A percentile compares a stretch with the other conserved stretches of the same genome.
These are phyloP conservation scores for Trichacis sp. DNA, from an alignment of 2,888 invertebrate genomes.

Conservation along the genomic window DNA sequence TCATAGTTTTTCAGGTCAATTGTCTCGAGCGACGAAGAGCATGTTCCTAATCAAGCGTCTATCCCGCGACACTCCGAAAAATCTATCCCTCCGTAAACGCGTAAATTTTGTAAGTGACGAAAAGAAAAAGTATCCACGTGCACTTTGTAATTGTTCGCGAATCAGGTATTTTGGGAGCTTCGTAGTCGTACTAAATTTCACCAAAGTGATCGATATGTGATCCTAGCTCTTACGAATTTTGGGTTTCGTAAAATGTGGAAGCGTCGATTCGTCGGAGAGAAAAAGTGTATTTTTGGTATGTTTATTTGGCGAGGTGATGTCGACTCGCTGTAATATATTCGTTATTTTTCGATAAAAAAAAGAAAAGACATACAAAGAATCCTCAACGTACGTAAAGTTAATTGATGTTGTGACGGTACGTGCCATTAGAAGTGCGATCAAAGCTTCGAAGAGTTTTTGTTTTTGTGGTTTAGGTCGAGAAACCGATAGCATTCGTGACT, in stretches of 20 bases:
- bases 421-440: background rate
- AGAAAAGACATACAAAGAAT: too few relatives aligned
- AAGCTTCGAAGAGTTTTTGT: too few relatives aligned
- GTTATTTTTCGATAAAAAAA: background rate
- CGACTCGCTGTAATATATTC: background rate
- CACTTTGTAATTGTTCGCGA: constrained; percentile 12
- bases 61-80: constrained; percentile 7
- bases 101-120: constrained; percentile 29
- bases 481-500: too few relatives aligned
- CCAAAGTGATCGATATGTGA: background rate
- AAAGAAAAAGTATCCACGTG: constrained; percentile 4
- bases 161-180: constrained; percentile 1
- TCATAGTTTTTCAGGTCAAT: constrained; percentile 9
- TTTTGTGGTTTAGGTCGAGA: too few relatives aligned
- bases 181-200: background rate
- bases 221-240: background rate
- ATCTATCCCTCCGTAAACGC: constrained; percentile 23
- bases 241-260: background rate
- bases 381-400: background rate
- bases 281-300: background rate
- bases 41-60: constrained; percentile 30
- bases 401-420: background rate
- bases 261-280: constrained; percentile 1
- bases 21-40: constrained; percentile 9
- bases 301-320: background rate